Evolutionary conservation across 2,888 invertebrate species (phyloP), one percentile per base, ranked within the genome.

Genomic region (Abrostola triplasia): DNA sequence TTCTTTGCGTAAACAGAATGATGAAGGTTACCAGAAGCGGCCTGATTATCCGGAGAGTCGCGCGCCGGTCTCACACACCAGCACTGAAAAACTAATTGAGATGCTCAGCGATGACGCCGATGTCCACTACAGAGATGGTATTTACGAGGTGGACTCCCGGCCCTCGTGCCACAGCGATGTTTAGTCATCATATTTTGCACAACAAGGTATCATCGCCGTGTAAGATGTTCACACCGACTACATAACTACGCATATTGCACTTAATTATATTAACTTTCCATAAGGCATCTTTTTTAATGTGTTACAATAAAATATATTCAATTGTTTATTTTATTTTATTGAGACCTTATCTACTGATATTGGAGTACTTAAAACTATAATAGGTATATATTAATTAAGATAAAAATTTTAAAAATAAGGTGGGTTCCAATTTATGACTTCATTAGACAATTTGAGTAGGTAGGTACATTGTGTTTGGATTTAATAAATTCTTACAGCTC

Each of bases 31-130:
- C 47, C 82, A 86, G 11, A 88, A 87, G 44, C 84, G 94, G 48
- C 94, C 94, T 0, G 94, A 94, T 69, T 94, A 93, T 48, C 94
- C 94, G 0, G 94, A 94, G 73, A 88, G 90, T 60, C 89, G 89
- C 0, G 80, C 84, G 6, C 86, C 84, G 0, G 69, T 80, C 35
- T 70, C 86, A n/a, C 87, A 87, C 41, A 78, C 85, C 0, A 90
- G 84, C 24, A 88, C 87, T 1, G 91, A 89, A 24, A 88, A 88
- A 70, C 67, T 93, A 40, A 87, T 92, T 50, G 89, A 92, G 42
- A 87, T 92, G 47, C 81, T 93, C 5, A 84, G 85, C 36, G 89
- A 91, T 6, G 74, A 60, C 0, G 82, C 52, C 10, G 9, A 36
- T 49, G 49, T 79, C 0, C 85, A 85, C 59, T 90, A 87, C 52